phyloP scores from a whole-genome alignment of 1,140 invertebrate species.

The Drepana arcuata region DNA sequence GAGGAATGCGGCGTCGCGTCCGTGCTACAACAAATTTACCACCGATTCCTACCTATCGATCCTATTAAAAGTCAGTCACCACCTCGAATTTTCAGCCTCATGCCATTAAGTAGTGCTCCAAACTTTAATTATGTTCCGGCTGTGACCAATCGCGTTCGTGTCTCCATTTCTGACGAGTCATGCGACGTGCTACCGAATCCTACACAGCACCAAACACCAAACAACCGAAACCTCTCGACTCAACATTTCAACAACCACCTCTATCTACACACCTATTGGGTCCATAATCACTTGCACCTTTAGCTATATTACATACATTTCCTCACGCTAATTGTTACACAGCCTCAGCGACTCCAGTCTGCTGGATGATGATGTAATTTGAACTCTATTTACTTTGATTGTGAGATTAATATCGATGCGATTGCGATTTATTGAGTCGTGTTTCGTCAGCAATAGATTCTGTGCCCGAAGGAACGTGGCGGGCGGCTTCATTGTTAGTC shows the following conservation, averaged over 20 bases:
- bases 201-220: slow-evolving; percentile 31
- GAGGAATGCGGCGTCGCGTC: too few species aligned
- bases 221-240: too few species aligned
- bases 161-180: slow-evolving; percentile 65
- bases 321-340: slow-evolving; percentile 31
- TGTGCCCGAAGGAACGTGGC: slow-evolving; percentile 59
- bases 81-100: slow-evolving; percentile 66
- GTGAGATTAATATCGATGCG: slow-evolving; percentile 35
- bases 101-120: slow-evolving; percentile 67
- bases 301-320: slow-evolving; percentile 34
- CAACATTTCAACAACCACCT: slow-evolving; percentile 22
- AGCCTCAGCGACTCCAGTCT: slow-evolving; percentile 29
- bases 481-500: slow-evolving; percentile 57
- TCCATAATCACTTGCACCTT: slow-evolving; percentile 31
- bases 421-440: slow-evolving; percentile 43
- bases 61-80: slow-evolving; percentile 68
- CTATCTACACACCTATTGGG: slow-evolving; percentile 29
- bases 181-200: slow-evolving; percentile 67
- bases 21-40: too few species aligned
- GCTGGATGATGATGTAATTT: slow-evolving; percentile 39
- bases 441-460: slow-evolving; percentile 38
- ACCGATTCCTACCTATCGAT: slow-evolving; percentile 62
- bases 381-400: slow-evolving; percentile 38
- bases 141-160: slow-evolving; percentile 70
- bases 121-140: slow-evolving; percentile 70